Evolutionary conservation across 2,888 invertebrate genomes (phyloP).

Genomic region (Drepana falcataria): DNA sequence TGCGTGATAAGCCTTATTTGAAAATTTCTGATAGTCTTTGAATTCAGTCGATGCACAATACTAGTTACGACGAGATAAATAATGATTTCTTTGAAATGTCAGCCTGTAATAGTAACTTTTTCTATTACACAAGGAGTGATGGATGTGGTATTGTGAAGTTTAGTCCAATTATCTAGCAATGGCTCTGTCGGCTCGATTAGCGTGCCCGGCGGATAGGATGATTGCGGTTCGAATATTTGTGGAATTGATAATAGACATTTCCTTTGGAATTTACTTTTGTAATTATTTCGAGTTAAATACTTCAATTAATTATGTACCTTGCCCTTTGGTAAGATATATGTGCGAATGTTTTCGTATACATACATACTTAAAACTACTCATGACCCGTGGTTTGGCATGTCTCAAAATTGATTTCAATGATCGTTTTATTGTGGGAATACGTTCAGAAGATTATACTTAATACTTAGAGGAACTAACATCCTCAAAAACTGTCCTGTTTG

Average conservation of each 20-base stretch:
- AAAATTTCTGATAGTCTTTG: too few species aligned
- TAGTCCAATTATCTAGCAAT: slow-evolving; percentile 56
- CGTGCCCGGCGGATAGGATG: slow-evolving; percentile 63
- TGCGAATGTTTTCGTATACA: too few species aligned
- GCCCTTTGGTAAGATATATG: too few species aligned
- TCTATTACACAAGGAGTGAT: slow-evolving; percentile 28
- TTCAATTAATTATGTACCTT: background rate
- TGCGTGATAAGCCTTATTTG: too few species aligned
- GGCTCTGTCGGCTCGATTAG: slow-evolving; percentile 38
- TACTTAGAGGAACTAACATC: too few species aligned
- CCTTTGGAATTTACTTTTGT: slow-evolving; percentile 33
- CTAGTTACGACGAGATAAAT: background rate
- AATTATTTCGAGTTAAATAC: slow-evolving; percentile 25
- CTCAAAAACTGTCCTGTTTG: too few species aligned
- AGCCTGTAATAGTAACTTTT: background rate
- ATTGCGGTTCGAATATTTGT: slow-evolving; percentile 66
- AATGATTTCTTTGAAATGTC: background rate
- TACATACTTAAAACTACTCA: too few species aligned
- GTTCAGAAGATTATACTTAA: too few species aligned
- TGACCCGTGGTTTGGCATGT: too few species aligned
- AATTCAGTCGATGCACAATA: too few species aligned
- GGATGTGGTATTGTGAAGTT: slow-evolving; percentile 52
- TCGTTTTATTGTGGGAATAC: too few species aligned
- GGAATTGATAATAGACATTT: slow-evolving; percentile 42
- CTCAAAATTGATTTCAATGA: too few species aligned